Evolutionary conservation across 2,113 vertebrate species (phyloP).

Genomic region (Mirounga angustirostris): DNA sequence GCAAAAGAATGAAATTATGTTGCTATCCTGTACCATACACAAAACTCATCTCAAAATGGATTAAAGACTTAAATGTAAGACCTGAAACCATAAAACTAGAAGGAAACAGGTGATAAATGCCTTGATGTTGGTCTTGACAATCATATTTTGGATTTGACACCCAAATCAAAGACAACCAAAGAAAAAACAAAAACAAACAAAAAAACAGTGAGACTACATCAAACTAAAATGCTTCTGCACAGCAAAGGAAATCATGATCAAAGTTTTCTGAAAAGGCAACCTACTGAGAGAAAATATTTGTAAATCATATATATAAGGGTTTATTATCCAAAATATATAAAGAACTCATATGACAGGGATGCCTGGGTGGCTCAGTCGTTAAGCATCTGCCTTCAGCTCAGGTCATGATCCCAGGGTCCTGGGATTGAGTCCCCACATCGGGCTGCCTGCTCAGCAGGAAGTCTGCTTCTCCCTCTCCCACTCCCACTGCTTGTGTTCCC

Average conservation of each 20-base stretch:
- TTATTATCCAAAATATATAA: neutral
- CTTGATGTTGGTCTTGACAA: neutral
- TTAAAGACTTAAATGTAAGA: neutral
- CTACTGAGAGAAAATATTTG: neutral
- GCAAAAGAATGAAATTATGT: neutral
- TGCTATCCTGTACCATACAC: too few relatives aligned
- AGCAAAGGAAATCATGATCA: neutral
- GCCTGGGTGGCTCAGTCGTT: too few relatives aligned
- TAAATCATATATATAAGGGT: neutral
- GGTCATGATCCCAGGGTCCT: too few relatives aligned
- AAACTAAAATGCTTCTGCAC: neutral
- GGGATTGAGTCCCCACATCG: too few relatives aligned
- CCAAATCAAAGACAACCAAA: neutral
- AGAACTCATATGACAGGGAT: neutral
- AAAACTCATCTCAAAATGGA: neutral
- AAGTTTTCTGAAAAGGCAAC: neutral
- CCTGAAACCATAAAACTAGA: neutral
- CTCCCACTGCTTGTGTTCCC: too few relatives aligned
- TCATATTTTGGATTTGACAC: neutral
- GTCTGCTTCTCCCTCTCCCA: too few relatives aligned
- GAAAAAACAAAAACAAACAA: neutral
- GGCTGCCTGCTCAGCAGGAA: too few relatives aligned
- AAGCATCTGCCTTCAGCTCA: too few relatives aligned
- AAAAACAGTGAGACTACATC: neutral
- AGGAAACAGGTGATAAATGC: neutral